phyloP scores from a whole-genome alignment of 2,797 vertebrate genomes.

The Leucoraja ocellata region DNA sequence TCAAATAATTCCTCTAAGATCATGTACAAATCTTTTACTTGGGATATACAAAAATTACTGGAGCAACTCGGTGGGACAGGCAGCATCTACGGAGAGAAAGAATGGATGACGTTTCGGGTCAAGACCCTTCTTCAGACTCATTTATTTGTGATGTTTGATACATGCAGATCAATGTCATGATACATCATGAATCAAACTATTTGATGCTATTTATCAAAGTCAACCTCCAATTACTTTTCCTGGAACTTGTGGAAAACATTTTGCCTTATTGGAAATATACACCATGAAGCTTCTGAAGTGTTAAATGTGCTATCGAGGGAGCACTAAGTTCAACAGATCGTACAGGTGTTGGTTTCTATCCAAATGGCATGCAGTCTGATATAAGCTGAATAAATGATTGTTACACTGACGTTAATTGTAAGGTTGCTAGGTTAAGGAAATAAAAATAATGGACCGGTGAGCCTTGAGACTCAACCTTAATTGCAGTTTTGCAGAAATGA shows the following conservation, averaged over 20 bases:
- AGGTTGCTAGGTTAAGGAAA: background rate
- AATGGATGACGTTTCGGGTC: no score
- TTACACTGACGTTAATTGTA: background rate
- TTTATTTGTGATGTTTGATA: background rate
- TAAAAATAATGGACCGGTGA: background rate
- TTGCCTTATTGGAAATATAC: background rate
- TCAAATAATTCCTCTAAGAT: background rate
- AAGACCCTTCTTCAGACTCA: background rate
- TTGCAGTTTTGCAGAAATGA: no score
- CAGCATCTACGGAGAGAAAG: no score
- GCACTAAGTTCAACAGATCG: background rate
- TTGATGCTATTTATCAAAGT: background rate
- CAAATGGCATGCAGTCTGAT: background rate
- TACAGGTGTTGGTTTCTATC: background rate
- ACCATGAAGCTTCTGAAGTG: background rate
- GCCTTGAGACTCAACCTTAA: no score
- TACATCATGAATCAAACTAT: background rate
- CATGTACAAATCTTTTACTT: background rate
- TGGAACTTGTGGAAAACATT: background rate
- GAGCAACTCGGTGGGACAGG: no score
- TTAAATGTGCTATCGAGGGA: background rate
- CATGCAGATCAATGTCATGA: background rate
- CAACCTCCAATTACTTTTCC: background rate
- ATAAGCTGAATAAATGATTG: background rate
- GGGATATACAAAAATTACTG: background rate